Evolutionary conservation across 2,113 vertebrate genomes (phyloP), one percentile per base, ranked within the genome.

Genomic region (Murina feae): DNA sequence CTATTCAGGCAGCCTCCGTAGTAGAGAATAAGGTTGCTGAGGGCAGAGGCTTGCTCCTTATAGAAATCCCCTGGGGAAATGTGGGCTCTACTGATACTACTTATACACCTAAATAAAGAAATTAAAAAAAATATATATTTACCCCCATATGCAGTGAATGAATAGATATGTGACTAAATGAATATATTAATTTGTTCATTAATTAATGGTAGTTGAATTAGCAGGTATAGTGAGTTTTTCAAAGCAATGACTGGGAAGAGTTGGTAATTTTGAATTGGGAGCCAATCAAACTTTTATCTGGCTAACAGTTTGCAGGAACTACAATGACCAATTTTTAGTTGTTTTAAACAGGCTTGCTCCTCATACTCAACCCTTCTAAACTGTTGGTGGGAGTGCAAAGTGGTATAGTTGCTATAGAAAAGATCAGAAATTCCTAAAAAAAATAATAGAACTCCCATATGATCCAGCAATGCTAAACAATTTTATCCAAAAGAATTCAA

Each of bases 271-370:
- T 75, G 18, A 89, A 37, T 9, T 35, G 11, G 30, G 79, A 96
- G 39, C 63, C 7, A 76, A 69, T 20, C 23, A 75, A 21, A 75
- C 21, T 66, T 85, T 80, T 35, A 83, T 53, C 1, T 84, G 37
- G 37, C 28, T 21, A 76, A 92, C 7, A 71, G 6, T 71, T 0
- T 47, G 5, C 3, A 55, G n/a, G 35, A 58, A 86, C 66, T 32
- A 65, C 30, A 65, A 65, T 32, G 63, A 66, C 63, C 63, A 66
- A 66, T 32, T 23, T 89, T 86, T 60, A 84, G 47, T 78, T 78
- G 75, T 47, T 71, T 94, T 60, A 23, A 49, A 68, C 81, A 72
- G 9, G 65, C 6, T 32, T 44, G 4, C 12, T 30, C 28, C 9
- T 49, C 58, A 4, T 4, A 58, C 10, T 11, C 32, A 12, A 85